phyloP scores from a whole-genome alignment of 2,888 invertebrate species.

The Mechanitis messenoides region DNA sequence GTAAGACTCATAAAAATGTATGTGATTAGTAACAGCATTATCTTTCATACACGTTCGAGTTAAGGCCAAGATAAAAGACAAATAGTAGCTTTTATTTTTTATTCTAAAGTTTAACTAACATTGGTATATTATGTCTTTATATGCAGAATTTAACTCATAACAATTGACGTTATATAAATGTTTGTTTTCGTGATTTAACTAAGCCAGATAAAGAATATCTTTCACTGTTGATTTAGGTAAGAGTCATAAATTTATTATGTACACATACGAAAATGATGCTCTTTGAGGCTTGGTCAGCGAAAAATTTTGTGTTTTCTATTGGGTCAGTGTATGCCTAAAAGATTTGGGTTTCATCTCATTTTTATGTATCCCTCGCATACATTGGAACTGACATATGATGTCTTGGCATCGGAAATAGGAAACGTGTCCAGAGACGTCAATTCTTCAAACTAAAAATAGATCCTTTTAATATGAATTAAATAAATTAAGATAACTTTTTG shows the following conservation, averaged over 20 bases:
- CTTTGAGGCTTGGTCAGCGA: conserved; percentile 16
- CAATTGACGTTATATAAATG: no score
- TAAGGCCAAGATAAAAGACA: background rate
- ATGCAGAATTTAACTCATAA: no score
- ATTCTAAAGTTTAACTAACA: background rate
- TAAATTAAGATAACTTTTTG: background rate
- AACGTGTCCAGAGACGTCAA: conserved; percentile 23
- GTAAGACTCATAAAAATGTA: conserved; percentile 36
- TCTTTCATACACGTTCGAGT: conserved; percentile 16
- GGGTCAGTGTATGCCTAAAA: conserved; percentile 21
- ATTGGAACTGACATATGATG: conserved; percentile 20
- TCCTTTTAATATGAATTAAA: background rate
- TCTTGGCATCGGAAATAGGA: conserved; percentile 22
- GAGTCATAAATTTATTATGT: conserved; percentile 6
- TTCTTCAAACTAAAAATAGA: background rate
- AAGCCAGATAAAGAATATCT: background rate
- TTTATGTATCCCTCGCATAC: conserved; percentile 26
- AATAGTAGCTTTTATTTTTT: background rate
- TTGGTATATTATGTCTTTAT: no score
- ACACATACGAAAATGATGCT: conserved; percentile 23
- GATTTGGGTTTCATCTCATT: conserved; percentile 21
- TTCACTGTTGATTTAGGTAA: conserved; percentile 2
- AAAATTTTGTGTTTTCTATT: conserved; percentile 19
- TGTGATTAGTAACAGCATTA: conserved; percentile 36
- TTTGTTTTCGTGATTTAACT: background rate